Conservation (phyloP, 1,140 invertebrate species). For the Brachionus sp. region DNA sequence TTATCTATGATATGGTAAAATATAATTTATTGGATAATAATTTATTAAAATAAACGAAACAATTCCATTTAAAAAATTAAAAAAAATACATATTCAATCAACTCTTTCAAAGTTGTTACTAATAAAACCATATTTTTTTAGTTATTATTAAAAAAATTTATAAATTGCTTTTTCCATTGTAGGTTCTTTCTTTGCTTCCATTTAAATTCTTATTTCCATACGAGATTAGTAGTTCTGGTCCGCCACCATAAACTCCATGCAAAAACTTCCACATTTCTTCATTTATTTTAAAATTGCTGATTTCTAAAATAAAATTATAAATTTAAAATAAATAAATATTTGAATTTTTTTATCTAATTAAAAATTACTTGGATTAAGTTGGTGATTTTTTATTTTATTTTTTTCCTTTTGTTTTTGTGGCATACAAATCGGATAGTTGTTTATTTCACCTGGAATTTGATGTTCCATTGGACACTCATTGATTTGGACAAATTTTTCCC, state of each 20-base stretch:
- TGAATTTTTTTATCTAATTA: not conserved
- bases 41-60: slow-evolving; percentile 11
- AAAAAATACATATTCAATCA: not conserved
- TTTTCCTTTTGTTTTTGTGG: not conserved
- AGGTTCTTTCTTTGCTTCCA: not conserved
- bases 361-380: not conserved
- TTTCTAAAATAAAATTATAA: not conserved
- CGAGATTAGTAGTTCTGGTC: slow-evolving; percentile 2
- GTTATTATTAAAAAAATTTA: not conserved
- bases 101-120: not conserved
- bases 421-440: slow-evolving; percentile 21
- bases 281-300: slow-evolving; percentile 32
- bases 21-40: not conserved
- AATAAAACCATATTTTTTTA: not conserved
- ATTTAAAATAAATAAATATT: not conserved
- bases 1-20: no score
- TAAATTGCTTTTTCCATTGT: slow-evolving; percentile 22
- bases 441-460: slow-evolving; percentile 44
- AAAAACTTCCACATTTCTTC: slow-evolving; percentile 45
- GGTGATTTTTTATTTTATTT: not conserved
- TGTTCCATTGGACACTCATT: not conserved
- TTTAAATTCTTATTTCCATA: not conserved
- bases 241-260: slow-evolving; percentile 14
- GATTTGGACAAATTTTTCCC: slow-evolving; percentile 12
- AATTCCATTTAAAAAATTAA: not conserved